Evolutionary conservation across 1,140 invertebrate genomes (phyloP).

Genomic region (Paraescarpia echinospica): DNA sequence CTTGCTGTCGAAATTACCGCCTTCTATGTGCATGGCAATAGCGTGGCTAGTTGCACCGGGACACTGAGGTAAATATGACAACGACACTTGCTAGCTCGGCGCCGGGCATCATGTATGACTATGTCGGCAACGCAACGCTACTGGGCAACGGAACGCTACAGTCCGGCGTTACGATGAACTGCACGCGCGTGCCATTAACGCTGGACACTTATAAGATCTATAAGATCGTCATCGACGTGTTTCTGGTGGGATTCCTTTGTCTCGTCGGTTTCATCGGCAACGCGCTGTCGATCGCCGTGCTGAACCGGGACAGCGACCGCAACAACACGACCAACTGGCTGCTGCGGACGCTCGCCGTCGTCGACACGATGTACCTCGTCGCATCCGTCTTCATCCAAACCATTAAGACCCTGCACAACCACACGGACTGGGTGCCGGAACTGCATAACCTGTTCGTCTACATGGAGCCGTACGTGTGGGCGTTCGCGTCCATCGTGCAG

Average conservation of each 20-base stretch:
- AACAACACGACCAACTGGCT: conserved; percentile 29
- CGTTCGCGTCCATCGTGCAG: conserved; percentile 25
- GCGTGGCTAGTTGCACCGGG: neutral
- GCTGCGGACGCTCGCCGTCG: conserved; percentile 27
- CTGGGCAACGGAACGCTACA: neutral
- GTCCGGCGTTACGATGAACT: neutral
- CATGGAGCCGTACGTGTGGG: conserved; percentile 26
- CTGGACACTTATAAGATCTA: conserved; percentile 1
- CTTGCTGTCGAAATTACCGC: too few relatives aligned
- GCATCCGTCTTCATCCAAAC: conserved; percentile 31
- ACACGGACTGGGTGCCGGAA: conserved; percentile 24
- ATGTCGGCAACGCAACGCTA: neutral
- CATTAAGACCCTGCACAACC: conserved; percentile 18
- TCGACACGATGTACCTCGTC: conserved; percentile 30
- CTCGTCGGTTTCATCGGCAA: conserved; percentile 30
- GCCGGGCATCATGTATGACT: neutral
- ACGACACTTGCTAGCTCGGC: neutral
- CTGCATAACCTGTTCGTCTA: conserved; percentile 19
- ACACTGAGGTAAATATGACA: neutral
- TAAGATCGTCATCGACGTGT: conserved; percentile 28
- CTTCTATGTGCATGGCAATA: neutral
- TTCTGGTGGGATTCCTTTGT: conserved; percentile 24
- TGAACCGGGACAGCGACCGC: conserved; percentile 24
- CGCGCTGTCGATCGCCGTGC: conserved; percentile 26
- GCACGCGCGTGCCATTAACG: neutral